Base-by-base conservation (phyloP, 2,797 vertebrate species). In the Varecia variegata region DNA sequence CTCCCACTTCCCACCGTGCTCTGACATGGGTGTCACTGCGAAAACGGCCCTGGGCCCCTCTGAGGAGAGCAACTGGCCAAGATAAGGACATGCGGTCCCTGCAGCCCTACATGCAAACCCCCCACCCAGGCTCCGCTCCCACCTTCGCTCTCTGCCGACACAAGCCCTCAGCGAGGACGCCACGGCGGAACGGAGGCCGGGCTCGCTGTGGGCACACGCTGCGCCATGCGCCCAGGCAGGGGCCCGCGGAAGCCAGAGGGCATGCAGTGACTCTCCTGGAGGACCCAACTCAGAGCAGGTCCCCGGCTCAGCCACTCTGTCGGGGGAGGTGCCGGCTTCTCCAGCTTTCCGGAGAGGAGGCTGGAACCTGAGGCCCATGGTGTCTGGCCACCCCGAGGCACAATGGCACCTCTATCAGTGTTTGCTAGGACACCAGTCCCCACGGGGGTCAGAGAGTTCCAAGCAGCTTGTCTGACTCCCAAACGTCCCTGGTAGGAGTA, bases 151-250 rank as follows among this genome's bases (percentile, higher is more conserved):
- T 30, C 9, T 73, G 71, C 47, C 56, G 25, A 60, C 45, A 47
- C 65, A 20, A 54, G 5, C 50, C 67, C 90, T 80, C 32, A 0
- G 56, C 2, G 27, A 50, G 15, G 56, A 56, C 40, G 50, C 62
- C 62, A 35, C 0, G 20, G 60, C 58, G 50, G 58, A 54, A 35
- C 38, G 0, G 12, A 74, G 58, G 80, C 40, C 67, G 5, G 7
- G 15, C 45, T 65, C 0, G 0, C 14, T 40, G 27, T 9, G 0
- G 0, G 38, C 23, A n/a, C 67, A 30, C 5, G 8, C 4, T n/a
- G 1, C 10, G 5, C 68, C 3, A 7, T 20, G 2, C 5, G 25
- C 56, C 32, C 70, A 0, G 4, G 67, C 67, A 35, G 65, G 17
- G 35, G 20, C 11, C 71, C 10, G 11, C 0, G 25, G 88, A 58